Conservation (phyloP, 2,797 vertebrate species). For the Streptopelia turtur region DNA sequence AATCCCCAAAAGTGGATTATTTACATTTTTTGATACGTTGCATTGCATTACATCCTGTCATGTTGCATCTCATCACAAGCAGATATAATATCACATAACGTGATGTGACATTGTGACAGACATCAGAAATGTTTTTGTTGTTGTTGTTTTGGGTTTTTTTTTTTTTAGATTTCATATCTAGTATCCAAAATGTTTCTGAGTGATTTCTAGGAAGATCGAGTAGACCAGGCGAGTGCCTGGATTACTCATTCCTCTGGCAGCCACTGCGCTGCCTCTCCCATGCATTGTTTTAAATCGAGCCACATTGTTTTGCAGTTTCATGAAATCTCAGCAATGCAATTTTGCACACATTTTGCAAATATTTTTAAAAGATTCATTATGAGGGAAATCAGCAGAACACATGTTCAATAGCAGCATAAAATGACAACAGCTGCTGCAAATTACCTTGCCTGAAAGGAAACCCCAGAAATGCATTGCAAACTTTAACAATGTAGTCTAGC, state of each 20-base stretch:
- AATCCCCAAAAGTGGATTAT: constrained; percentile 81
- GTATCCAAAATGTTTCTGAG: constrained; percentile 39
- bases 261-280: neutral
- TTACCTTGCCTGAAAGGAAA: constrained; percentile 67
- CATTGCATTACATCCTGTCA: constrained; percentile 81
- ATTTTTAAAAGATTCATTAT: constrained; percentile 59
- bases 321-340: neutral
- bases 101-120: constrained; percentile 75
- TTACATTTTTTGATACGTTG: constrained; percentile 85
- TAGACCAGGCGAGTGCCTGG: neutral
- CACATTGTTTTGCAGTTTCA: neutral
- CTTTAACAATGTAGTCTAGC: constrained; percentile 72
- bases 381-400: constrained; percentile 38
- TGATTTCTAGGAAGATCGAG: constrained; percentile 12
- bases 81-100: constrained; percentile 75
- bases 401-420: constrained; percentile 50
- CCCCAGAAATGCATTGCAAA: constrained; percentile 65
- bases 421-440: constrained; percentile 62
- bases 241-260: neutral
- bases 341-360: constrained; percentile 54
- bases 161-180: neutral
- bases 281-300: constrained; percentile 29
- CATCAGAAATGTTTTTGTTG: constrained; percentile 64
- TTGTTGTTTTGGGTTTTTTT: constrained; percentile 3
- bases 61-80: constrained; percentile 70